These are phyloP conservation scores for Struthio camelus DNA, from an alignment of 2,113 vertebrate genomes.

Conservation along the genomic window DNA sequence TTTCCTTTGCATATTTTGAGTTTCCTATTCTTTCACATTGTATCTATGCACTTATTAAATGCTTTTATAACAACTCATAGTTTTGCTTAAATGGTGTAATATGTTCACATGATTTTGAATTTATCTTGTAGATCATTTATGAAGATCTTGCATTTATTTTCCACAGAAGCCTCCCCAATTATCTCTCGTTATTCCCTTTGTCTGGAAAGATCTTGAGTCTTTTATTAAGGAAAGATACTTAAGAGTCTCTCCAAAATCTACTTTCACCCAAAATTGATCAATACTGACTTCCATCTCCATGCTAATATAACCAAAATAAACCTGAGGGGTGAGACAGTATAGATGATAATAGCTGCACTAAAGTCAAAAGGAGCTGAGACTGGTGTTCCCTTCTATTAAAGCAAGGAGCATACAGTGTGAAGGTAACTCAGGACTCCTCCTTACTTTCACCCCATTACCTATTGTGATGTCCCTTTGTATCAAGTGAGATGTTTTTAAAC, in stretches of 20 bases:
- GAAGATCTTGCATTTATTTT: neutral
- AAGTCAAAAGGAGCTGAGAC: neutral
- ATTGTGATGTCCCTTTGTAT: neutral
- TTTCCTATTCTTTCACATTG: neutral
- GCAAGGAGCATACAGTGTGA: neutral
- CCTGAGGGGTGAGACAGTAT: neutral
- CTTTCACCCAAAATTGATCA: neutral
- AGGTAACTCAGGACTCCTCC: neutral
- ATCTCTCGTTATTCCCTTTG: neutral
- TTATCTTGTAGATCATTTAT: neutral
- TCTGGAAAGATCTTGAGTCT: neutral
- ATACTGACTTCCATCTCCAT: neutral
- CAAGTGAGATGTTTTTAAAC: neutral
- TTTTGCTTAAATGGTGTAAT: neutral
- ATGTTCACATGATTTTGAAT: neutral
- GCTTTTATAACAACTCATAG: fast-evolving
- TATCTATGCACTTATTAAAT: neutral
- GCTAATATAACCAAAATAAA: neutral
- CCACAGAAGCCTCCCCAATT: neutral
- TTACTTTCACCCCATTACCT: neutral
- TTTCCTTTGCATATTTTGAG: neutral
- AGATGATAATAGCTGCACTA: neutral
- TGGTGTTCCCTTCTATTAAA: neutral
- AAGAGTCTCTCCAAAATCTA: neutral
- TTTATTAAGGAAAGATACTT: neutral